Evolutionary conservation across 2,888 invertebrate species (phyloP), one percentile per base, ranked within the genome.

Genomic region (Hypercompe scribonia): DNA sequence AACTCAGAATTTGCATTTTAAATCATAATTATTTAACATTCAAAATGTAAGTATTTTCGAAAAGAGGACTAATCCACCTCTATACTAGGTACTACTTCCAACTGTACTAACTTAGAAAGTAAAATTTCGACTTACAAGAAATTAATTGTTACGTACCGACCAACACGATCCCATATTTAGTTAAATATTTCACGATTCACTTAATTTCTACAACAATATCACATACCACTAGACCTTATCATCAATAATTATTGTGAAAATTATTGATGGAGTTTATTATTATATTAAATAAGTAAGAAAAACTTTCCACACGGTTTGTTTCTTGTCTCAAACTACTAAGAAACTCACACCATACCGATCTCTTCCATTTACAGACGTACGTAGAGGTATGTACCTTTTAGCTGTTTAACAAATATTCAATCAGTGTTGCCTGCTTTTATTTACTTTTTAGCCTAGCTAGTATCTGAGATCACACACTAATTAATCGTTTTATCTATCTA

Each of bases 71-170:
- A 11, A 2, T 54, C n/a, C 11, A 2, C 24, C n/a, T 54, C 10
- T n/a, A 54, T 3, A 8, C 11, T 50, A 36, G 5, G 36, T 7
- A 10, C 50, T 50, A 21, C 5, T 24, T 24, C 0, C 24, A 50
- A 11, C 11, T 54, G 54, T 54, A n/a, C 54, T 10, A 54, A 54
- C n/a, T 54, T 24, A n/a, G n/a, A 11, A 54, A 54, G 54, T n/a
- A 54, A 11, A 54, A n/a, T 24, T n/a, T n/a, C 4, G n/a, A 58
- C 28, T 28, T 58, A 28, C 24, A 10, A 64, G 4, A 28, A 39
- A 11, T 36, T 65, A n/a, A 39, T 28, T 39, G 13, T 31, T 66
- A 66, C 66, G 31, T 46, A 66, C 66, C 42, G 42, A 66, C 66
- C 42, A 66, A 18, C 66, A 39, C 31, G 31, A 31, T 66, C 66